phyloP scores from a whole-genome alignment of 2,888 invertebrate genomes.

The Suillia variegata region DNA sequence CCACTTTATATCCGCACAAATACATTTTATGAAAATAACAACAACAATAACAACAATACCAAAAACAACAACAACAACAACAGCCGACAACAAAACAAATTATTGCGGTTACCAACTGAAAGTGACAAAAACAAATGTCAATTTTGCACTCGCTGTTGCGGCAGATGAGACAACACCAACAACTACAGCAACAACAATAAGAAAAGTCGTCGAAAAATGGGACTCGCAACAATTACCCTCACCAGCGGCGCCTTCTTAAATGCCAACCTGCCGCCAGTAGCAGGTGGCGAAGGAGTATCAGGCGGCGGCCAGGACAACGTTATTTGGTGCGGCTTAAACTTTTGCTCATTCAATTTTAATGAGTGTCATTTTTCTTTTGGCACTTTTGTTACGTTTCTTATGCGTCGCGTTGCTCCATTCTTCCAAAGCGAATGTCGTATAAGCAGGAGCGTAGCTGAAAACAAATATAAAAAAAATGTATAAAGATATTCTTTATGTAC shows the following conservation, averaged over 20 bases:
- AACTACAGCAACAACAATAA: neutral
- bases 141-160: neutral
- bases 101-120: neutral
- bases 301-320: too few species aligned
- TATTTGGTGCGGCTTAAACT: slow-evolving; percentile 12
- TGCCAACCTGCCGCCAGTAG: neutral
- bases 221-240: too few species aligned
- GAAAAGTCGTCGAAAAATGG: neutral
- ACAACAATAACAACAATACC: too few species aligned
- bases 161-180: neutral
- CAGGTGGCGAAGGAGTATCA: too few species aligned
- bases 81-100: neutral
- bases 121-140: slow-evolving; percentile 3
- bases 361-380: slow-evolving; percentile 27
- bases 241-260: neutral
- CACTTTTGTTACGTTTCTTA: neutral
- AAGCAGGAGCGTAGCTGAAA: too few species aligned
- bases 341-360: slow-evolving; percentile 25
- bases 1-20: too few species aligned
- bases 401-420: neutral
- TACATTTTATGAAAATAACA: too few species aligned
- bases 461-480: too few species aligned
- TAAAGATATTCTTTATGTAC: too few species aligned
- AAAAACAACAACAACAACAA: too few species aligned
- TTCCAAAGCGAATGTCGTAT: neutral